Base-by-base conservation (phyloP, 1,140 invertebrate genomes). In the Eurosta solidaginis region DNA sequence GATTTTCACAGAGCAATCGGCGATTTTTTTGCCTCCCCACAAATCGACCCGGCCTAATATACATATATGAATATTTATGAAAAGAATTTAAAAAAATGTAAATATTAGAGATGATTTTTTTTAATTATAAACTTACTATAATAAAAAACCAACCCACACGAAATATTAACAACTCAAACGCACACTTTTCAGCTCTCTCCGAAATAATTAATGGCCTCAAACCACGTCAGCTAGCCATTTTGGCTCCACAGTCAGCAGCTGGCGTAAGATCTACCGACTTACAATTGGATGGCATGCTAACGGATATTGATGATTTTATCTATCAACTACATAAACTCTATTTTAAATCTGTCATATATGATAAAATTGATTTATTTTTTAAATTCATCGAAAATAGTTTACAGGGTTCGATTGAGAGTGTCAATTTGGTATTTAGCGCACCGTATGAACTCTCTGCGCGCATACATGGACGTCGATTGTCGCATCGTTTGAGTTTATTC, bases 401-500 rank as follows among this genome's bases (percentile, higher is more conserved):
- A 3, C 68, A 80, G 40, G 83, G 83, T 17, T 81, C 83, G 50
- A 85, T 84, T 40, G 86, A 86, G 77, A 84, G 85, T 79, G 81
- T 85, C n/a, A 86, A 81, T 78, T 77, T 88, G 54, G 85, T 88
- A 74, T 82, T 88, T 47, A 47, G 81, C 14, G 75, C 83, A 33
- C 86, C 86, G 12, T 73, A 78, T 33, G 79, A 83, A 63, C 78
- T 87, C 3, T 79, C 80, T 9, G 59, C 76, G 2, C 74, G 77
- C 17, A 83, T 88, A 27, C 79, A 80, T 25, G 78, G 81, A 12
- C 81, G 83, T 1, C 81, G 79, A 6, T 68, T 88, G 9, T 82
- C 85, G 14, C 86, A 88, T 79, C 85, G 86, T 4, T 81, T 88
- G 10, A 87, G 83, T 54, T 79, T 88, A 9, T 88, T 83, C 44